These are phyloP conservation scores for Zeus faber DNA, from an alignment of 2,113 vertebrate species.

Conservation along the genomic window DNA sequence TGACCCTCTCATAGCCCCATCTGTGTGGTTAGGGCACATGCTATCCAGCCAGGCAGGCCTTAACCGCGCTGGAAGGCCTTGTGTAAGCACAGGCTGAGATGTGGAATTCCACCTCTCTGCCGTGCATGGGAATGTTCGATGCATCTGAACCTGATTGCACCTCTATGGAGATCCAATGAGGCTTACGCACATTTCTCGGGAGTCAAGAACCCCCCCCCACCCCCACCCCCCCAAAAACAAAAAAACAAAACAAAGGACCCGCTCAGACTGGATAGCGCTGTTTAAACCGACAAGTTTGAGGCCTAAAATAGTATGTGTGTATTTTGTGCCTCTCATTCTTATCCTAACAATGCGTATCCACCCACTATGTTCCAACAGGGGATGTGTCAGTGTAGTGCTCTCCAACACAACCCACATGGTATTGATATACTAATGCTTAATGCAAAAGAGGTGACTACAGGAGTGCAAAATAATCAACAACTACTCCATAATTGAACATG, in stretches of 20 bases:
- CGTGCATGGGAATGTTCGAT: slow-evolving; percentile 64
- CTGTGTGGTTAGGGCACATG: slow-evolving; percentile 61
- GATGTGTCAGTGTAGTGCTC: slow-evolving; percentile 41
- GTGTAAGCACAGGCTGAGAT: slow-evolving; percentile 66
- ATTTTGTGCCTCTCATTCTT: slow-evolving; percentile 45
- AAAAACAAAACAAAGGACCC: slow-evolving; percentile 40
- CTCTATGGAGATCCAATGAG: slow-evolving; percentile 50
- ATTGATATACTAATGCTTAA: slow-evolving; percentile 17
- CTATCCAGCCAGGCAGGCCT: slow-evolving; percentile 65
- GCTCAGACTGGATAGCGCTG: slow-evolving; percentile 37
- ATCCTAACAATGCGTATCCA: slow-evolving; percentile 26
- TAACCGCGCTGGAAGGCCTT: slow-evolving; percentile 63
- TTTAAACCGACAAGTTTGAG: slow-evolving; percentile 35
- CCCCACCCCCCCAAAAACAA: slow-evolving; percentile 43
- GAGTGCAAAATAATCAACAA: slow-evolving; percentile 44
- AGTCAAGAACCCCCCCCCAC: slow-evolving; percentile 34
- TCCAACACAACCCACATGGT: slow-evolving; percentile 20
- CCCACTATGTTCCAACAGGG: slow-evolving; percentile 19
- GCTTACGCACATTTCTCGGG: slow-evolving; percentile 41
- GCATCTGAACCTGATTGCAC: slow-evolving; percentile 53
- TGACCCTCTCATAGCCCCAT: slow-evolving; percentile 59
- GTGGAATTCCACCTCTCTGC: slow-evolving; percentile 67
- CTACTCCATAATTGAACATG: slow-evolving; percentile 16
- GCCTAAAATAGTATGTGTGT: slow-evolving; percentile 51
- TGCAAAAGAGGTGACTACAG: slow-evolving; percentile 15